These are phyloP conservation scores for Tetragnatha montana DNA, from an alignment of 2,888 invertebrate species.

Conservation along the genomic window DNA sequence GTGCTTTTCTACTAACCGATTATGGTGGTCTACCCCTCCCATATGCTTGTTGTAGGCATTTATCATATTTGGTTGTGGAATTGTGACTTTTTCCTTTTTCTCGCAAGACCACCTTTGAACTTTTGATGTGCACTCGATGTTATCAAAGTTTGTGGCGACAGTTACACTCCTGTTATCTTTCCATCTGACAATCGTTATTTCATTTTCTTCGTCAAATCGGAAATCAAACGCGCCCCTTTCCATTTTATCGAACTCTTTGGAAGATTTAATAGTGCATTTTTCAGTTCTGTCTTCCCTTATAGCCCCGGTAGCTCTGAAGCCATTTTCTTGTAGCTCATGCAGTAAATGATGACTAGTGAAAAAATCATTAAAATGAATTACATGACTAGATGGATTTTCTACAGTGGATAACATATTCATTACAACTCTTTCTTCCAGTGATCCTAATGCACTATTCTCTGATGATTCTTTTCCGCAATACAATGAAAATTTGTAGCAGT, in stretches of 20 bases:
- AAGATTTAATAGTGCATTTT: neutral
- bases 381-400: constrained; percentile 6
- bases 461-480: constrained; percentile 21
- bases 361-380: constrained; percentile 2
- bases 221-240: constrained; percentile 9
- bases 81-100: constrained; percentile 21
- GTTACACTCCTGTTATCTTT: constrained; percentile 4
- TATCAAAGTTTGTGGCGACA: constrained; percentile 3
- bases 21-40: constrained; percentile 32
- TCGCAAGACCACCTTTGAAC: constrained; percentile 14
- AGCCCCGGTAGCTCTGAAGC: constrained; percentile 26
- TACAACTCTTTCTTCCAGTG: constrained; percentile 10
- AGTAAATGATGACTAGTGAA: neutral
- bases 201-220: constrained; percentile 7
- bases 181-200: neutral
- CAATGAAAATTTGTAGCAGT: constrained; percentile 35
- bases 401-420: constrained; percentile 21
- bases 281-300: neutral
- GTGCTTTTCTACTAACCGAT: constrained; percentile 23
- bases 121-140: neutral
- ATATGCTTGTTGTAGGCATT: constrained; percentile 15
- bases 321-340: neutral
- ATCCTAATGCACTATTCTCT: neutral
- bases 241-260: constrained; percentile 17
- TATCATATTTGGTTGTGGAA: constrained; percentile 17